A percentile compares a stretch with the other conserved stretches of the same genome.
phyloP scores from a whole-genome alignment of 2,888 invertebrate genomes.

The Stomorhina lunata region DNA sequence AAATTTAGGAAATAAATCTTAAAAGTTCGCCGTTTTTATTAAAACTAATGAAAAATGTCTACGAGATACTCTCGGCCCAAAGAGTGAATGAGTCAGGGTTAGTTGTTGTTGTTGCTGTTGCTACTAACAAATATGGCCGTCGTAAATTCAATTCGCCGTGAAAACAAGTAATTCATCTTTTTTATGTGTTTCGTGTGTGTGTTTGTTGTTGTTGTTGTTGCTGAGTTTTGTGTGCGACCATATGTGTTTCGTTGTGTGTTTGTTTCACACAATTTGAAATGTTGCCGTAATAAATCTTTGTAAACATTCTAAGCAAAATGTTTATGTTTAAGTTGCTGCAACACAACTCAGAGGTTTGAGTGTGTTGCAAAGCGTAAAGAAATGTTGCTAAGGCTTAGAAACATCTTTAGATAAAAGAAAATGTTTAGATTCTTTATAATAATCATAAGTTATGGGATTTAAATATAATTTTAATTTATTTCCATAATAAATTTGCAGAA shows the following conservation, averaged over 20 bases:
- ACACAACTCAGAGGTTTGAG: constrained; percentile 24
- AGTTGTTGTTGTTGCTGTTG: neutral
- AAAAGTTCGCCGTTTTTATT: constrained; percentile 69
- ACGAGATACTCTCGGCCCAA: neutral
- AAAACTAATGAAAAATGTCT: constrained; percentile 66
- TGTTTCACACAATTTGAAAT: constrained; percentile 35
- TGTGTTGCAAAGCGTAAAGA: constrained; percentile 12
- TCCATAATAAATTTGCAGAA: too few species aligned
- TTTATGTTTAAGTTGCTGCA: neutral
- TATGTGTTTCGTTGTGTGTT: too few species aligned
- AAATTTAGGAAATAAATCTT: constrained; percentile 50
- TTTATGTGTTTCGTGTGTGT: constrained; percentile 8
- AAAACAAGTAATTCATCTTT: constrained; percentile 66
- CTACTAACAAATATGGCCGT: constrained; percentile 73
- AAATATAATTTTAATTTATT: too few species aligned
- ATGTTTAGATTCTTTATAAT: too few species aligned
- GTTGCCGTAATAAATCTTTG: constrained; percentile 50
- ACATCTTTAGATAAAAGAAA: neutral
- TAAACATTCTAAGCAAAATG: constrained; percentile 17
- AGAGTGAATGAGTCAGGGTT: constrained; percentile 38
- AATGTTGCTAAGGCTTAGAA: neutral
- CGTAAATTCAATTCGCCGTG: constrained; percentile 71
- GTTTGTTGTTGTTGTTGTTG: too few species aligned
- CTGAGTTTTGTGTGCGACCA: too few species aligned
- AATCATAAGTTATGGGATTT: too few species aligned